A percentile compares a stretch with the other conserved stretches of the same genome.
phyloP scores from a whole-genome alignment of 2,888 invertebrate genomes.

The Hirtodrosophila duncani region DNA sequence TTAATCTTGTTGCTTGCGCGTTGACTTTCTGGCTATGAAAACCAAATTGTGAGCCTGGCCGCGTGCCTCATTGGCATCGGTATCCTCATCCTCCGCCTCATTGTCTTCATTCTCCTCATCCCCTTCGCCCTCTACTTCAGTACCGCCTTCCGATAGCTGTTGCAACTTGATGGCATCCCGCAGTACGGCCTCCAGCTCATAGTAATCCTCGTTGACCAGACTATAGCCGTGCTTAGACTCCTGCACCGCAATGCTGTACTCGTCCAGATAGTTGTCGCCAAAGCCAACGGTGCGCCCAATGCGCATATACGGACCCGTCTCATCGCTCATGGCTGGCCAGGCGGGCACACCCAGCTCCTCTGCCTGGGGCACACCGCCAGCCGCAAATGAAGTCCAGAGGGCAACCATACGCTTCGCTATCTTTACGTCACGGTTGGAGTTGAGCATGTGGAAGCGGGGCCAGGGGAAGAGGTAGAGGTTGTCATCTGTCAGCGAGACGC shows the following conservation, averaged over 20 bases:
- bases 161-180: conserved; percentile 22
- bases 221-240: conserved; percentile 66
- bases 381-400: conserved; percentile 77
- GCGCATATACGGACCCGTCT: conserved; percentile 76
- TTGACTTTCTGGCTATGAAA: conserved; percentile 54
- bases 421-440: conserved; percentile 75
- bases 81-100: conserved; percentile 20
- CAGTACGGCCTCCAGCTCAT: conserved; percentile 57
- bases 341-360: conserved; percentile 56
- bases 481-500: conserved; percentile 82
- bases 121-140: conserved; percentile 14
- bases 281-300: conserved; percentile 66
- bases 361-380: conserved; percentile 70
- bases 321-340: conserved; percentile 75
- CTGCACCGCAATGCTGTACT: conserved; percentile 69
- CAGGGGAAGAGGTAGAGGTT: conserved; percentile 80
- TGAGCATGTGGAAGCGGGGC: conserved; percentile 70
- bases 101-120: conserved; percentile 31
- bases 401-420: conserved; percentile 79
- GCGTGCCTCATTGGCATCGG: conserved; percentile 37
- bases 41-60: conserved; percentile 55
- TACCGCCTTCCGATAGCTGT: conserved; percentile 4
- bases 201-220: conserved; percentile 74
- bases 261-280: conserved; percentile 74
- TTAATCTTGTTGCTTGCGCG: conserved; percentile 13